Percentiles rank a stretch among this genome's conserved stretches.
Conservation (phyloP, 2,888 invertebrate genomes). For the Phyllotreta striolata region DNA sequence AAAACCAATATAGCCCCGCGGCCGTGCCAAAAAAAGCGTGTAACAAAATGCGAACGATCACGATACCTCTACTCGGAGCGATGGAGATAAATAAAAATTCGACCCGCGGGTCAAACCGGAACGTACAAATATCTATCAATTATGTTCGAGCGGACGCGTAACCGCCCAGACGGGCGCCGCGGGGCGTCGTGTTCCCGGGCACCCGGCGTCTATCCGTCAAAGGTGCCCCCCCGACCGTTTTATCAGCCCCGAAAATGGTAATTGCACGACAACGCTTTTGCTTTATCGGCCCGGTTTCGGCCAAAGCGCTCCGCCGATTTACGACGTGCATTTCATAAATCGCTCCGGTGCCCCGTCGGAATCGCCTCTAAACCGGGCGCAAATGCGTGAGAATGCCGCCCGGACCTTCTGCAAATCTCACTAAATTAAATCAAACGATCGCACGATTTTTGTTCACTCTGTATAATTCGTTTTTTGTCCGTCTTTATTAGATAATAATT, state of each 20-base stretch:
- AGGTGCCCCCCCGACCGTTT: slow-evolving; percentile 57
- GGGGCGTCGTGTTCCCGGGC: slow-evolving; percentile 58
- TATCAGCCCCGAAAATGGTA: slow-evolving; percentile 58
- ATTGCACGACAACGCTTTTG: slow-evolving; percentile 60
- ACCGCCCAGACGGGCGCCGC: slow-evolving; percentile 56
- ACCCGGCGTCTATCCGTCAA: slow-evolving; percentile 57
- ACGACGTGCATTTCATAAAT: slow-evolving; percentile 46
- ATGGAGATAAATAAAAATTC: slow-evolving; percentile 33
- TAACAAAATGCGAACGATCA: slow-evolving; percentile 23
- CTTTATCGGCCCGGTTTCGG: slow-evolving; percentile 52
- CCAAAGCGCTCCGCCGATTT: slow-evolving; percentile 45
- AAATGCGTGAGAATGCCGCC: no score
- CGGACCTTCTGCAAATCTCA: no score
- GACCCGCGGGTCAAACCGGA: slow-evolving; percentile 40
- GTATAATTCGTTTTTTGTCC: no score
- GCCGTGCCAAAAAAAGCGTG: slow-evolving; percentile 6
- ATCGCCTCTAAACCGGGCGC: background rate
- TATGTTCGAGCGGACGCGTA: slow-evolving; percentile 46
- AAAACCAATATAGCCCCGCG: slow-evolving; percentile 5
- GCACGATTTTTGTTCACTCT: no score
- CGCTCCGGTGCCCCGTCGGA: slow-evolving; percentile 19
- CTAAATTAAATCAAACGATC: no score
- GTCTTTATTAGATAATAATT: no score
- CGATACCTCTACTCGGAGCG: slow-evolving; percentile 16
- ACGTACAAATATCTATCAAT: slow-evolving; percentile 53